Base-by-base conservation (phyloP, 1,140 invertebrate species). In the Zelostemma sp. region DNA sequence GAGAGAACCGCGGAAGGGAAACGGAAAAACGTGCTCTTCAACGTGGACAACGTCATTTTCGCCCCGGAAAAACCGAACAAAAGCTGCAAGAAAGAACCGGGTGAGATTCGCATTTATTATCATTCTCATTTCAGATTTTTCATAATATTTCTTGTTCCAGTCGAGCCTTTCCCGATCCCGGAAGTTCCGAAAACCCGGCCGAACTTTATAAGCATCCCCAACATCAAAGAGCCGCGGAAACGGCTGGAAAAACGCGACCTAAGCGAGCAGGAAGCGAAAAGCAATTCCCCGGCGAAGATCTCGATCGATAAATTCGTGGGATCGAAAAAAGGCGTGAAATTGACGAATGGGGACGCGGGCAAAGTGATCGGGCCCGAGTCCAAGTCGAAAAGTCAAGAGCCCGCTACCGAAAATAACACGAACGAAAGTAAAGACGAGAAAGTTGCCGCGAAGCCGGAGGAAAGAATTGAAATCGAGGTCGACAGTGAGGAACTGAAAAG, bases 31-130 rank as follows among this genome's bases (percentile, higher is more conserved):
- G 85, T 86, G 0, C 67, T 84, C 0, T 85, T 86, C 47, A 85
- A 82, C 16, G 80, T 85, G 1, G 82, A 85, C 47, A 86, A 86
- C 50, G 72, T 85, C 0, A 85, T 86, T 54, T 84, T 86, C 14
- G 83, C 83, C 0, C 83, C 84, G 0, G 83, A 85, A 45, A 86
- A 86, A 18, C 79, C 80, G 0, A 66, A 61, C 0, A 78, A 81
- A 38, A 65, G 70, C 4, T 80, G 74, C 15, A 79, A 79, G n/a
- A n/a, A n/a, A n/a, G n/a, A n/a, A n/a, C n/a, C n/a, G n/a, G n/a
- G n/a, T n/a, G n/a, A n/a, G n/a, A n/a, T n/a, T n/a, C n/a, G 25
- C 8, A 28, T 28, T 28, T 28, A 28, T 28, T 8, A 28, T 28
- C 25, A 28, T 28, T 28, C n/a, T n/a, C n/a, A n/a, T n/a, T n/a